Evolutionary conservation across 2,113 vertebrate species (phyloP), one percentile per base, ranked within the genome.

Genomic region (Vidua chalybeata): DNA sequence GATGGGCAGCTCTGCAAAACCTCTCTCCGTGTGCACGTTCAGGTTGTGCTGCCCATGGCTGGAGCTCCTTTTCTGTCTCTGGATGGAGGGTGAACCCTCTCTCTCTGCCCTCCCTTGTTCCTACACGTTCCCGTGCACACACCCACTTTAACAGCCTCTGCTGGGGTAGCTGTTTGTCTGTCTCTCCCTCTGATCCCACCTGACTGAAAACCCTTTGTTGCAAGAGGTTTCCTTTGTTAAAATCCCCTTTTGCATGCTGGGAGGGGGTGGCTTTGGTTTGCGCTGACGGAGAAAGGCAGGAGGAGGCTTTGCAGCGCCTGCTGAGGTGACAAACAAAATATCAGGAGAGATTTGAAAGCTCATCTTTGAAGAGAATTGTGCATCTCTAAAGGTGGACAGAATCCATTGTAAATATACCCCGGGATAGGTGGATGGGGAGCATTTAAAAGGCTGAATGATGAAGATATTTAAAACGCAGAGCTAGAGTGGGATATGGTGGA

Each of bases 331-430:
- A 58, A 84, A 78, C 20, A 48, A 82, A 84, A 28, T 5, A 37
- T 1, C 41, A 5, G 23, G 21, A 26, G 71, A 6, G 43, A 1
- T 43, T 83, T 76, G 9, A 41, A 35, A 69, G 63, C 55, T 49
- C 41, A 0, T 15, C 41, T 13, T 15, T 6, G 2, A 17, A 11
- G 35, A 6, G 41, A 62, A 27, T 6, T 33, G 12, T 17, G 45
- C 9, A 0, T 4, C 0, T 31, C 43, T 43, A 26, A 51, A 63
- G 26, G 11, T 15, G 43, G 39, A 4, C 28, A 0, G 1, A 0
- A 1, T 2, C 45, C 84, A 5, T 14, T 20, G 46, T 22, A 9
- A 76, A 63, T 8, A 39, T 0, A 30, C 4, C 58, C 69, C 1
- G 33, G 67, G 31, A 31, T 27, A 1, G 59, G 19, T 1, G 56